Evolutionary conservation across 1,140 invertebrate species (phyloP), one percentile per base, ranked within the genome.

Genomic region (Drosophila athabasca): DNA sequence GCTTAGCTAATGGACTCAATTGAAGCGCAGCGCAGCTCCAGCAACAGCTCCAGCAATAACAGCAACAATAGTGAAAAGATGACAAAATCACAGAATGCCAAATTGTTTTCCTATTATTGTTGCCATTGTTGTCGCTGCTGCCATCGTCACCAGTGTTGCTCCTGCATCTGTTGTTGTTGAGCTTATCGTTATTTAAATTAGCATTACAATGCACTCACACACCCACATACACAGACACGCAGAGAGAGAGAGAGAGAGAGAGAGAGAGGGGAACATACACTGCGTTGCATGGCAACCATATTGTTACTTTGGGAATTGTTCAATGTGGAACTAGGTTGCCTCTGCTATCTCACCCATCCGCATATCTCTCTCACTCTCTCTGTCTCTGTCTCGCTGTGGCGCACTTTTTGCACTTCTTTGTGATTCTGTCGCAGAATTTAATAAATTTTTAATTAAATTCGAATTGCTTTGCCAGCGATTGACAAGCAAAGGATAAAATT

Each of bases 31-130:
- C n/a, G n/a, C n/a, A n/a, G n/a, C n/a, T n/a, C n/a, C 15, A 57
- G 43, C 52, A 24, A 43, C 31, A 48, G 17, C 17, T 22, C 19
- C 5, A 49, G 7, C 19, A 49, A 49, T n/a, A 22, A 24, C 19
- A 62, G 43, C 52, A 71, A 54, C 59, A 73, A 73, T 68, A 73
- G 24, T 26, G 31, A 60, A 67, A 76, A 62, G 73, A 67, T 64
- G 67, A 68, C 68, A 81, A 69, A 85, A 85, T 85, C 81, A 78
- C 81, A 75, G 81, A 79, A 81, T 85, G 82, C 79, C 82, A 85
- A 85, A 85, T 85, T 85, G 81, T 87, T 85, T 85, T 85, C 77
- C 77, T 87, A 85, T 85, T 85, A 85, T 85, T 85, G 81, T 77
- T 77, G 68, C 64, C 76, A 80, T 84, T 84, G 81, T 83, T 77